These are phyloP conservation scores for Channallabes apus DNA, from an alignment of 2,797 vertebrate genomes.

Conservation along the genomic window DNA sequence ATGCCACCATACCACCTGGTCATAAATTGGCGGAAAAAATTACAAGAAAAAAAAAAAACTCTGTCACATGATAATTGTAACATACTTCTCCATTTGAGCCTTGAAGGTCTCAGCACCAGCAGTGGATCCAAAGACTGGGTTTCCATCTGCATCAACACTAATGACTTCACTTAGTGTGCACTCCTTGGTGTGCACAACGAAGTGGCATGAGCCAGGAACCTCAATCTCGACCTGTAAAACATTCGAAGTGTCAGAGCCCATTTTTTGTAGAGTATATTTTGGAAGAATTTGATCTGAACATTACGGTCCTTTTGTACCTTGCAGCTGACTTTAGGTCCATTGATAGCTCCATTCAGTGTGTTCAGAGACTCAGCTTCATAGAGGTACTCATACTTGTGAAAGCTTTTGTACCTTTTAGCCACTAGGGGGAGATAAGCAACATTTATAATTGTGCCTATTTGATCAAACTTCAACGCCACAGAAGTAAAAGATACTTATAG, in stretches of 20 bases:
- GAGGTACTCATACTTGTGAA: conserved; percentile 86
- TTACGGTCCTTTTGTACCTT: conserved; percentile 68
- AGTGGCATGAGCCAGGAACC: conserved; percentile 86
- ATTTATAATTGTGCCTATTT: conserved; percentile 6
- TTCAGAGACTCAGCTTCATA: conserved; percentile 89
- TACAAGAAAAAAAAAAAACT: background rate
- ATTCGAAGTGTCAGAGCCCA: background rate
- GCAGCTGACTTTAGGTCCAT: conserved; percentile 84
- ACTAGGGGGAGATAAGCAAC: conserved; percentile 71
- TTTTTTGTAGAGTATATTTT: background rate
- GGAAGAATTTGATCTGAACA: background rate
- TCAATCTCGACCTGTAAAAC: conserved; percentile 85
- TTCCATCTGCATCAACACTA: conserved; percentile 72
- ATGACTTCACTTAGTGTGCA: conserved; percentile 84
- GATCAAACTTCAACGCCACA: background rate
- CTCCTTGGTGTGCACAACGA: conserved; percentile 78
- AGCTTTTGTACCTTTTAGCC: conserved; percentile 82
- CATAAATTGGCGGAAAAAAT: too few species aligned
- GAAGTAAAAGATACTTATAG: background rate
- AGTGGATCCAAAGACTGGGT: conserved; percentile 73
- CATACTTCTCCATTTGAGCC: conserved; percentile 85
- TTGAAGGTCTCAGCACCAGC: conserved; percentile 82
- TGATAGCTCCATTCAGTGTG: conserved; percentile 78
- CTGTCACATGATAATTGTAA: background rate
- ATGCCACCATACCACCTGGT: too few species aligned